Evolutionary conservation across 2,888 invertebrate genomes (phyloP), one percentile per base, ranked within the genome.

Genomic region (Rhogogaster chlorosoma): DNA sequence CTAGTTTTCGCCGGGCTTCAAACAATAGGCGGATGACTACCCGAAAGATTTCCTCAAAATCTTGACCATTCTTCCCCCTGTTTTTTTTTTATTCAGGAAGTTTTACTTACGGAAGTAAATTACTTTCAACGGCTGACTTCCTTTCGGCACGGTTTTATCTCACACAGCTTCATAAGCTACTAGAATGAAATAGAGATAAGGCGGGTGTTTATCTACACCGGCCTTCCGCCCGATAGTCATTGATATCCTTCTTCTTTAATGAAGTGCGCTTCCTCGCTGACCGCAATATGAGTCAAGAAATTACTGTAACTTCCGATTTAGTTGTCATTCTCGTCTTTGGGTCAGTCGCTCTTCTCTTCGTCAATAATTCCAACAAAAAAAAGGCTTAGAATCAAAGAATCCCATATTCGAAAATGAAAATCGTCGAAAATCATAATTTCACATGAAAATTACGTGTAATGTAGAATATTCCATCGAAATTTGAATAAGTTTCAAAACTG

Each of bases 151-250:
- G 9, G 15, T 38, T 38, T 64, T 80, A 80, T 80, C 80, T 80
- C 1, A 38, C 38, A 80, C 22, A 18, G 80, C 42, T 12, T 36
- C 22, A 38, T 36, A 26, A 38, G 26, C 57, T 49, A 61, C 15
- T 29, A 7, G 77, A 53, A 77, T 18, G 53, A 53, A 77, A 29
- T 0, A 3, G 9, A 9, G 53, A 73, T 73, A 73, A 42, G 42
- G n/a, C 9, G 3, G 15, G 26, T 42, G 22, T 73, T 38, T 92
- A 92, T 92, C 92, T 91, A 89, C 89, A 89, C 87, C 90, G 89
- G 88, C 88, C 89, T 91, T 92, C 92, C 92, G 92, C 92, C 88
- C 88, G 92, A 92, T 91, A 91, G 89, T 49, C 53, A 53, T 12
- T 53, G 32, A 86, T 89, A 22, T 71, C 29, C 18, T 67, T 26